These are phyloP conservation scores for Hyles lineata DNA, from an alignment of 2,888 invertebrate genomes.

Conservation along the genomic window DNA sequence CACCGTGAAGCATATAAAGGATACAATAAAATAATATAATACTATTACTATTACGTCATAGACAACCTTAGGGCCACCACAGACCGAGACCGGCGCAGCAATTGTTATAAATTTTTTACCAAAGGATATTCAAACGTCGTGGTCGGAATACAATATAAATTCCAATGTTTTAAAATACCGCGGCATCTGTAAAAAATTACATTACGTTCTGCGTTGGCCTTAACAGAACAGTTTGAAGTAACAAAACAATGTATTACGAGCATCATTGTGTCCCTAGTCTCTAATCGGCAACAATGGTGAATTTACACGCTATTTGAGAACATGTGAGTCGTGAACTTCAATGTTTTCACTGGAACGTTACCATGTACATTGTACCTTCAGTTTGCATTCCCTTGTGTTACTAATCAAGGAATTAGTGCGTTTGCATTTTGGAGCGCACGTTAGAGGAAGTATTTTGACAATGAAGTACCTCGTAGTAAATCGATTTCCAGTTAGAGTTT, in stretches of 20 bases:
- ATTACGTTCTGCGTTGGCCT: too few relatives aligned
- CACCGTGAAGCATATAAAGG: too few relatives aligned
- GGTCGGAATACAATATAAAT: too few relatives aligned
- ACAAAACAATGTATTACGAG: constrained; percentile 3
- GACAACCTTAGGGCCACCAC: too few relatives aligned
- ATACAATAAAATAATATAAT: too few relatives aligned
- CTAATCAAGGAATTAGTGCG: neutral
- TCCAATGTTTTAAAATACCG: too few relatives aligned
- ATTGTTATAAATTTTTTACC: too few relatives aligned
- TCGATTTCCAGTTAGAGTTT: too few relatives aligned
- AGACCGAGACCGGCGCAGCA: too few relatives aligned
- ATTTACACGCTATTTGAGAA: constrained; percentile 1
- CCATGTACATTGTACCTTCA: neutral
- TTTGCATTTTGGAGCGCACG: neutral
- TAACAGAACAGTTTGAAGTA: neutral
- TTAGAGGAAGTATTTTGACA: neutral
- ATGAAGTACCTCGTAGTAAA: neutral
- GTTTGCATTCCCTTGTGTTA: neutral
- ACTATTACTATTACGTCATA: too few relatives aligned
- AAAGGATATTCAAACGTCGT: too few relatives aligned
- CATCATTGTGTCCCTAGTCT: neutral
- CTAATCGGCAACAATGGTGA: neutral
- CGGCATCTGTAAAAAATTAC: too few relatives aligned
- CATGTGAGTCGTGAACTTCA: neutral
- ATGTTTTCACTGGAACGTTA: neutral